A percentile compares a stretch with the other conserved stretches of the same genome.
These are phyloP conservation scores for Eulemur rufifrons DNA, from an alignment of 2,113 vertebrate species.

Conservation along the genomic window DNA sequence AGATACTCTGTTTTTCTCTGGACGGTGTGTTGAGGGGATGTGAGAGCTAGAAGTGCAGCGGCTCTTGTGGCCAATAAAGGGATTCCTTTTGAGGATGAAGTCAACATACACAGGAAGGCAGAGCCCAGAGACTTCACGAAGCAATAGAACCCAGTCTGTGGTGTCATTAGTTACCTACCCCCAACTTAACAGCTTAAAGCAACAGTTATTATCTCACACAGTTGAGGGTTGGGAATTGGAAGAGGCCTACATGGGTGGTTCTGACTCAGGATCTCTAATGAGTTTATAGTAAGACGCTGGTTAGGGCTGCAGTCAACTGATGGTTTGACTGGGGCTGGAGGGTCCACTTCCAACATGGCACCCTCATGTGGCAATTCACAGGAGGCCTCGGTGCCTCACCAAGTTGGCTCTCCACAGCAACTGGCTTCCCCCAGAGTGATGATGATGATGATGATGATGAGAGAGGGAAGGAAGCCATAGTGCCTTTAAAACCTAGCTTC, in stretches of 20 bases:
- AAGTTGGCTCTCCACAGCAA: background rate
- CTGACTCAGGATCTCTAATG: background rate
- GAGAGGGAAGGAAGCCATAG: background rate
- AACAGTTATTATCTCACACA: background rate
- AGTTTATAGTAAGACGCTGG: background rate
- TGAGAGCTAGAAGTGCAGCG: background rate
- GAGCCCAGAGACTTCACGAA: background rate
- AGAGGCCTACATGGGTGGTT: background rate
- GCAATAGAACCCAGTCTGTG: background rate
- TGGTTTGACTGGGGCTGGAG: background rate
- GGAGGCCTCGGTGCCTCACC: background rate
- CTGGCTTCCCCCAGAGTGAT: too few species aligned
- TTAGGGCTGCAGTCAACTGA: background rate
- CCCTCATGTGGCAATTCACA: rapidly evolving
- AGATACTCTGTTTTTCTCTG: background rate
- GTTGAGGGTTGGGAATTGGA: background rate
- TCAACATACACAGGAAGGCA: background rate
- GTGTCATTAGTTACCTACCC: background rate
- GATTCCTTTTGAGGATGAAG: background rate
- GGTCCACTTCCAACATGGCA: background rate
- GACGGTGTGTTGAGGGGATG: background rate
- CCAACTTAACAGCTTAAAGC: background rate
- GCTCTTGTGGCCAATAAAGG: background rate
- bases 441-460: background rate
- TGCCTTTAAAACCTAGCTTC: background rate